Conservation (phyloP, 2,888 invertebrate species). For the Cremastinae sp. region DNA sequence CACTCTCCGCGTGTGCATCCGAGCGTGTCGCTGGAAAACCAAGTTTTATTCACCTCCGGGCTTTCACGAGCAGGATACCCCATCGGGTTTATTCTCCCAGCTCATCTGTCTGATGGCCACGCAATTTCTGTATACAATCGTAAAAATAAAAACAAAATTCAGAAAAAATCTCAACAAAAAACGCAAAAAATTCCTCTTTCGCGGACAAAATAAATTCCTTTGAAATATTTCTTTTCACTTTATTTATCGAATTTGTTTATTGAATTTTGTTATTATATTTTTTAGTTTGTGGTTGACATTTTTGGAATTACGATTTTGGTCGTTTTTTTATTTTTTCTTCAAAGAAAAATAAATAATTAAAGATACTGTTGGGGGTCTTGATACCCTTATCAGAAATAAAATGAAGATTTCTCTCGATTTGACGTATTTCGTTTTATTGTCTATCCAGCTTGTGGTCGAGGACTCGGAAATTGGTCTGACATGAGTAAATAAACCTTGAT, state of each 20-base stretch:
- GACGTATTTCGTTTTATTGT: not conserved
- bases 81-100: constrained; percentile 12
- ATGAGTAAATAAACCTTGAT: not conserved
- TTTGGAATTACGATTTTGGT: too few relatives aligned
- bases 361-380: too few relatives aligned
- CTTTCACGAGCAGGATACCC: constrained; percentile 11
- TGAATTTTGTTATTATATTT: too few relatives aligned
- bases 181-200: too few relatives aligned
- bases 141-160: constrained; percentile 13
- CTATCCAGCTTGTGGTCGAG: not conserved
- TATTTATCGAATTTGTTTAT: too few relatives aligned
- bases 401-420: not conserved
- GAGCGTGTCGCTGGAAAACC: constrained; percentile 10
- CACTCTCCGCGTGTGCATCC: not conserved
- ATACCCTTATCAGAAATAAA: too few relatives aligned
- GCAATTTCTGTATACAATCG: constrained; percentile 7
- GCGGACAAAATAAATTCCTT: too few relatives aligned
- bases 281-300: too few relatives aligned
- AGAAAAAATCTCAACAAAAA: not conserved
- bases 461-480: not conserved
- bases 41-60: constrained; percentile 29
- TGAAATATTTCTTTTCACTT: too few relatives aligned
- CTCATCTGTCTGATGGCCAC: constrained; percentile 16
- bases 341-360: too few relatives aligned
- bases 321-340: too few relatives aligned